These are phyloP conservation scores for Athrips mouffetella DNA, from an alignment of 2,888 invertebrate genomes.

Conservation along the genomic window DNA sequence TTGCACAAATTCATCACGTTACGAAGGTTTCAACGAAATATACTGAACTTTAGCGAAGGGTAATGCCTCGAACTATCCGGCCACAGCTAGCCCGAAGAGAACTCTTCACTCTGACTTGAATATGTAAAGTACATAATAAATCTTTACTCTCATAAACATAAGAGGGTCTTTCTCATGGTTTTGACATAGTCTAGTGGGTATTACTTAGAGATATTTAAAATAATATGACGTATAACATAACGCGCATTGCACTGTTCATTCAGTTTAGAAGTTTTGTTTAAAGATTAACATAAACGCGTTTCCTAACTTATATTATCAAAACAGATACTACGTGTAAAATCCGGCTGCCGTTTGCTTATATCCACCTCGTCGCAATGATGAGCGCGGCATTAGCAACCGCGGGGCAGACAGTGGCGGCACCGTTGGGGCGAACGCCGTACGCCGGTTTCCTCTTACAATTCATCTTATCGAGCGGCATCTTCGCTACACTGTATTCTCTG, in stretches of 20 bases:
- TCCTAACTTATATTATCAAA: not conserved
- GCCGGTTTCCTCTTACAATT: constrained; percentile 85
- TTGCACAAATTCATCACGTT: constrained; percentile 69
- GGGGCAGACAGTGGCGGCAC: constrained; percentile 40
- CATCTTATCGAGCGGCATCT: constrained; percentile 90
- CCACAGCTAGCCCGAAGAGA: constrained; percentile 65
- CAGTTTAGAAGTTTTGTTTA: not conserved
- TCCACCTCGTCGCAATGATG: constrained; percentile 50
- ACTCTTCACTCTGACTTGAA: constrained; percentile 46
- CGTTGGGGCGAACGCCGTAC: constrained; percentile 56
- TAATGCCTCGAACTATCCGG: constrained; percentile 58
- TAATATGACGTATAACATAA: too few relatives aligned
- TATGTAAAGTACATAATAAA: too few relatives aligned
- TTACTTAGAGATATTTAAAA: too few relatives aligned
- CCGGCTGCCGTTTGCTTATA: constrained; percentile 36
- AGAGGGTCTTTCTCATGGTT: too few relatives aligned
- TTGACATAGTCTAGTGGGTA: too few relatives aligned
- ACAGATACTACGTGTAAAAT: not conserved
- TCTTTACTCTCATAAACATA: too few relatives aligned
- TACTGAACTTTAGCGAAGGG: constrained; percentile 36
- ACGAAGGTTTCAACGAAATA: constrained; percentile 31
- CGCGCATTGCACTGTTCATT: too few relatives aligned
- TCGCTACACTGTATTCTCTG: constrained; percentile 89
- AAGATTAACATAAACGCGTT: not conserved
- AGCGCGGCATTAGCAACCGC: constrained; percentile 44